Evolutionary conservation across 2,113 vertebrate genomes (phyloP), one percentile per base, ranked within the genome.

Genomic region (Hydropotes inermis): DNA sequence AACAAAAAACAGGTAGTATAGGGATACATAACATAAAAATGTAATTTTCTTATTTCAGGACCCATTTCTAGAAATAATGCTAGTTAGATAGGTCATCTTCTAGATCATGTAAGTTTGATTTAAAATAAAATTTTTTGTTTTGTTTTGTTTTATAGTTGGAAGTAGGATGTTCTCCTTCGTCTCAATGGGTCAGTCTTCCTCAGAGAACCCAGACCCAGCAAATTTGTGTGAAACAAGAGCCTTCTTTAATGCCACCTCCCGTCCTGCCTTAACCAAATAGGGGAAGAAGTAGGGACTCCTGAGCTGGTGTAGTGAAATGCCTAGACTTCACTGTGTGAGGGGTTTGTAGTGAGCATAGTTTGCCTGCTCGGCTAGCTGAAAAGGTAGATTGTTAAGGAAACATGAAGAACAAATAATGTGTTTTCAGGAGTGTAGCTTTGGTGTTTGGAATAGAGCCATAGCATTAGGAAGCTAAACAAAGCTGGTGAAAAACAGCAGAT

Each of bases 291-390:
- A n/a, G 19, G 1, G 13, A 30, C 9, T 30, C 36, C 17, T 28
- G 60, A 60, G 27, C 33, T 83, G 52, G 25, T n/a, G 10, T 25
- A 39, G 23, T 28, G 89, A 15, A 74, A 13, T 47, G 3, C 54
- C 6, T 36, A 5, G n/a, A 14, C 6, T 13, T 54, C 58, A 1
- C 3, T 12, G 19, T 16, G 13, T 23, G 19, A 23, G 57, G 1
- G 52, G 21, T 17, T 74, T 43, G 0, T 27, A 2, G 2, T 0
- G 19, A 33, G 17, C 8, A 23, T 79, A 30, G 57, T 39, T n/a
- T 16, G 9, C 67, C 30, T n/a, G 0, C 19, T 23, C 0, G 11
- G 33, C 7, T 57, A 1, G 1, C 13, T 85, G 93, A 6, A 17
- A 78, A 70, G 47, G 43, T 45, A 2, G 47, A 84, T 15, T 2